Percentiles rank a stretch among this genome's conserved stretches.
These are phyloP conservation scores for Alethe diademata DNA, from an alignment of 2,113 vertebrate genomes.

Conservation along the genomic window DNA sequence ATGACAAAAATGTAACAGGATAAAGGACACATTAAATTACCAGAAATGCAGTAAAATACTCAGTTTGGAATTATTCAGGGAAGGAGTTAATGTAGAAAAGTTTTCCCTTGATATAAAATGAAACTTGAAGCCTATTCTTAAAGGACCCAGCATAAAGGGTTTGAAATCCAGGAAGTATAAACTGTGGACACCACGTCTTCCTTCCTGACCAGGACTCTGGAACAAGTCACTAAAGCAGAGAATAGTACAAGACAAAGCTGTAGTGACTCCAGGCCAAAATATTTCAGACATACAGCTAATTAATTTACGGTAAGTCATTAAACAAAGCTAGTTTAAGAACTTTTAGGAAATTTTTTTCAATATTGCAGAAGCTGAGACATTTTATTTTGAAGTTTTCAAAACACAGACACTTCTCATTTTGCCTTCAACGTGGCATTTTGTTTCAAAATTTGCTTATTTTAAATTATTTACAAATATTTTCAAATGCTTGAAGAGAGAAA, in stretches of 20 bases:
- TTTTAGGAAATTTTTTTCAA: not conserved
- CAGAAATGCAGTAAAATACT: slow-evolving; percentile 20
- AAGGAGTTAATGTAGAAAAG: slow-evolving; percentile 16
- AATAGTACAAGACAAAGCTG: not conserved
- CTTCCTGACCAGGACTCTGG: not conserved
- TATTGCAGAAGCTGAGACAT: not conserved
- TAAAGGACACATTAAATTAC: slow-evolving; percentile 38
- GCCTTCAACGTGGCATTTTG: not conserved
- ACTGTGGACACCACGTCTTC: not conserved
- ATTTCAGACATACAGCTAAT: not conserved
- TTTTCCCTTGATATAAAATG: slow-evolving; percentile 33
- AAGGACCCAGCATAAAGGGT: not conserved
- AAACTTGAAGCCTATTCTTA: slow-evolving; percentile 12
- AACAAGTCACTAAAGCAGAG: not conserved
- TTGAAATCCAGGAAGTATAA: slow-evolving; percentile 31
- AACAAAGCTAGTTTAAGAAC: not conserved
- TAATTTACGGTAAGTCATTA: not conserved
- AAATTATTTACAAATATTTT: not conserved
- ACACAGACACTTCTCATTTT: not conserved
- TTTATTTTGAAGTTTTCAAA: not conserved
- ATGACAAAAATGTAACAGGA: slow-evolving; percentile 27
- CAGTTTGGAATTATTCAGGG: slow-evolving; percentile 4
- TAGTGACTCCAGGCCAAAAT: not conserved
- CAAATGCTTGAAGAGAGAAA: not conserved
- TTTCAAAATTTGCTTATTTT: not conserved